These are phyloP conservation scores for Littorina saxatilis DNA, from an alignment of 1,140 invertebrate species.

Conservation along the genomic window DNA sequence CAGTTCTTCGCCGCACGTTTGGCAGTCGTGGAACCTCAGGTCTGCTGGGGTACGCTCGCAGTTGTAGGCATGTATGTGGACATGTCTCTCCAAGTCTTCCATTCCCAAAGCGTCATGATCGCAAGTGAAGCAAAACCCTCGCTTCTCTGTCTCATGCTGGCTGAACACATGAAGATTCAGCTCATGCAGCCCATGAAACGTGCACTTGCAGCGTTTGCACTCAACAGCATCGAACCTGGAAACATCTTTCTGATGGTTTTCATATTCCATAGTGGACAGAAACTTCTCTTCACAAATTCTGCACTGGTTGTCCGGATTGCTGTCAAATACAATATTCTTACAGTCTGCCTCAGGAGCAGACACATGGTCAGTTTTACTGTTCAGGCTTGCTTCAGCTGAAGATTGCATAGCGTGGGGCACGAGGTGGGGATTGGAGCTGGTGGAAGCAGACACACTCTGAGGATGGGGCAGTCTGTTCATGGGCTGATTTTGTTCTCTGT, in stretches of 20 bases:
- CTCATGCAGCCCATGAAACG: conserved; percentile 30
- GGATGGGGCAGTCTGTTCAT: background rate
- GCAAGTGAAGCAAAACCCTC: conserved; percentile 26
- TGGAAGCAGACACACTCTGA: background rate
- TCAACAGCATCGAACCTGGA: background rate
- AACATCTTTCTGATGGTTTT: conserved; percentile 8
- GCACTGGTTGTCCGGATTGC: background rate
- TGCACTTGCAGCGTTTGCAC: conserved; percentile 24
- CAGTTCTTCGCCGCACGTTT: conserved; percentile 30
- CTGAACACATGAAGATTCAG: conserved; percentile 32
- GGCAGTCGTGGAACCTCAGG: conserved; percentile 29
- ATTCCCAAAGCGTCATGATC: background rate
- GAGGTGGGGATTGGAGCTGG: background rate
- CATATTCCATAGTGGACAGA: background rate
- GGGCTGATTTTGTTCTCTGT: background rate
- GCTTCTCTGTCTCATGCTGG: conserved; percentile 11
- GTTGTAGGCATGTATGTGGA: conserved; percentile 17
- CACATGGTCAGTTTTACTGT: background rate
- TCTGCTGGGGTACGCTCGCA: background rate
- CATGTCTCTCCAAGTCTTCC: conserved; percentile 27
- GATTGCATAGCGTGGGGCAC: background rate
- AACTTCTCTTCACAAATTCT: conserved; percentile 10
- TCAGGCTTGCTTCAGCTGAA: background rate
- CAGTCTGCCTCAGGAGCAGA: background rate
- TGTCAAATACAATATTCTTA: too few relatives aligned